phyloP scores from a whole-genome alignment of 1,140 invertebrate species.

The Brachionus paranguensis region DNA sequence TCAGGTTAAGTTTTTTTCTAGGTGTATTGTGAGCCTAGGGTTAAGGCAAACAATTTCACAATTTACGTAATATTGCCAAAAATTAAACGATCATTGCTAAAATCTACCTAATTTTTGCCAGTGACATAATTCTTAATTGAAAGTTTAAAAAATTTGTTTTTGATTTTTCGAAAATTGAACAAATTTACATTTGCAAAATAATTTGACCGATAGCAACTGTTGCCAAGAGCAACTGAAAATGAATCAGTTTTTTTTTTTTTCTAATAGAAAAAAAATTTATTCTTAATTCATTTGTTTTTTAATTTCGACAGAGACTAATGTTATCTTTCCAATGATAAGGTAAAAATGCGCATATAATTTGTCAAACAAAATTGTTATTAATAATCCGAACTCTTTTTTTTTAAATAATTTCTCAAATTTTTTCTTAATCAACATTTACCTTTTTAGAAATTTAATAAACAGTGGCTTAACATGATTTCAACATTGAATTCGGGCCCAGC shows the following conservation, averaged over 20 bases:
- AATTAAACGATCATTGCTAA: not conserved
- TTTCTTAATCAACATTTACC: not conserved
- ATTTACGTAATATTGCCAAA: not conserved
- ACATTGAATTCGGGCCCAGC: not conserved
- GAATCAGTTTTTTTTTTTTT: not conserved
- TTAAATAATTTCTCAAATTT: not conserved
- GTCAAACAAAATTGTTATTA: not conserved
- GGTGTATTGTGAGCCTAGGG: not conserved
- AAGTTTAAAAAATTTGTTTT: not conserved
- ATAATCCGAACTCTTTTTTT: not conserved
- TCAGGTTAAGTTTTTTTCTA: not conserved
- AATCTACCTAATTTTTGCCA: not conserved
- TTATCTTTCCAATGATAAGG: slow-evolving; percentile 2
- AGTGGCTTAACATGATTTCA: not conserved
- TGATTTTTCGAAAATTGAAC: not conserved
- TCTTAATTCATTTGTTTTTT: not conserved
- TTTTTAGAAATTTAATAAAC: not conserved
- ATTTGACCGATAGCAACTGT: slow-evolving; percentile 38
- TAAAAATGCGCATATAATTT: not conserved
- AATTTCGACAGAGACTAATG: not conserved
- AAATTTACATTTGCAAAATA: not conserved
- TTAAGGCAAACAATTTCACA: not conserved
- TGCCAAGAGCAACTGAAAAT: not conserved
- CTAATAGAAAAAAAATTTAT: not conserved
- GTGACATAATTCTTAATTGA: not conserved